Evolutionary conservation across 2,797 vertebrate species (phyloP), one percentile per base, ranked within the genome.

Genomic region (Peromyscus eremicus): DNA sequence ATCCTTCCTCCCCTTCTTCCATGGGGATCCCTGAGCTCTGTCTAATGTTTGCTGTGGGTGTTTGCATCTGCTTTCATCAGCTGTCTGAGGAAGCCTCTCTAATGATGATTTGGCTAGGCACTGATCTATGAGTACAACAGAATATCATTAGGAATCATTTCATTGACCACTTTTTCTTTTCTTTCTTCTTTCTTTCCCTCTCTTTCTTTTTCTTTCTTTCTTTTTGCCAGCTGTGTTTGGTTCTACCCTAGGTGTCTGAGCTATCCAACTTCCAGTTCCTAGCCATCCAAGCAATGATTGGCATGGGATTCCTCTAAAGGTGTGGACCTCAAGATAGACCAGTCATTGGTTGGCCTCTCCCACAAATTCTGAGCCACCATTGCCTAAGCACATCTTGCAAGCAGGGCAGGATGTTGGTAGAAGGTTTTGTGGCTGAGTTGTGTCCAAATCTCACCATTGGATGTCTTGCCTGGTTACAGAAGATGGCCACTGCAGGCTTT

Each of bases 111-210:
- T 19, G 70, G 3, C 16, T 11, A 37, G n/a, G 21, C n/a, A 37
- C 2, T 71, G 70, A 71, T 23, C 19, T 71, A 23, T 37, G 19
- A 37, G 70, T 23, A 37, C 17, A 37, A 70, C 8, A 71, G n/a
- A 71, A 37, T 8, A 37, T 71, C 8, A 40, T 71, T 37, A 37
- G 70, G 19, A 23, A 37, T 37, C 17, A 71, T 71, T 71, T 37
- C 4, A 37, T 11, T 71, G 68, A n/a, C 68, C 14, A 2, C 70
- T n/a, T 68, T 17, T n/a, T n/a, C 34, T 17, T 49, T 2, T 49
- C 9, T 49, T 2, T 49, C 9, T 49, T 10, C 10, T 49, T 11
- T 11, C 10, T 11, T 2, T 11, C 10, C 2, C 10, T 11, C 7
- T 9, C 10, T 2, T 2, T 11, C 49, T 2, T 10, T 11, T 8